A percentile compares a stretch with the other conserved stretches of the same genome.
Evolutionary conservation across 2,113 vertebrate species (phyloP).

Genomic region (Oryzias melastigma): DNA sequence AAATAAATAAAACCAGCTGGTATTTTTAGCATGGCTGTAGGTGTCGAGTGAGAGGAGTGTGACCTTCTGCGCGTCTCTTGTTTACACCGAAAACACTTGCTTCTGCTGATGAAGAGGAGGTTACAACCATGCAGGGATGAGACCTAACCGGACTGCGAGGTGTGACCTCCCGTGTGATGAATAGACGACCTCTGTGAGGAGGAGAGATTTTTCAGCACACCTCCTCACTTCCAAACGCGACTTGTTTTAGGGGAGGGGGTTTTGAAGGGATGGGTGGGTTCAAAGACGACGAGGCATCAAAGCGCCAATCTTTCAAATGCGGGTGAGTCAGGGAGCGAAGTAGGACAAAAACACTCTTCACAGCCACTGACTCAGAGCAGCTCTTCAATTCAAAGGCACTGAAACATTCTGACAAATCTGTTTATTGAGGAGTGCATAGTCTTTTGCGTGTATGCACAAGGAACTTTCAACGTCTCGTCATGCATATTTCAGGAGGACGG

Average conservation of each 20-base stretch:
- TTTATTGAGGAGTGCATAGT: constrained; percentile 50
- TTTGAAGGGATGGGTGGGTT: constrained; percentile 29
- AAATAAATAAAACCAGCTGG: constrained; percentile 31
- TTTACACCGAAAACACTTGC: constrained; percentile 46
- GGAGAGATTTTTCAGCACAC: constrained; percentile 39
- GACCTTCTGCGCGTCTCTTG: constrained; percentile 47
- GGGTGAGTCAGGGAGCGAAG: constrained; percentile 56
- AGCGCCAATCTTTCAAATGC: constrained; percentile 41
- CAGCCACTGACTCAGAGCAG: constrained; percentile 56
- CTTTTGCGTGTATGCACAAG: constrained; percentile 16
- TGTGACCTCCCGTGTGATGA: constrained; percentile 23
- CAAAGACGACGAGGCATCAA: constrained; percentile 59
- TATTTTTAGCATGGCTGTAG: constrained; percentile 67
- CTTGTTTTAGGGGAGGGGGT: constrained; percentile 36
- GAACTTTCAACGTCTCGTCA: constrained; percentile 39
- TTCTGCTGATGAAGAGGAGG: constrained; percentile 48
- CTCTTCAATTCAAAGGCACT: constrained; percentile 43
- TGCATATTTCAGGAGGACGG: constrained; percentile 30
- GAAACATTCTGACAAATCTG: constrained; percentile 34
- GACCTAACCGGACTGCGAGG: constrained; percentile 47
- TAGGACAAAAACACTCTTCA: constrained; percentile 52
- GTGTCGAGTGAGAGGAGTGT: constrained; percentile 62
- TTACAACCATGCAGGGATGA: constrained; percentile 49
- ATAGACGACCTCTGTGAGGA: constrained; percentile 18
- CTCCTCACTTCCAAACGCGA: constrained; percentile 44